Evolutionary conservation across 1,140 invertebrate species (phyloP), one percentile per base, ranked within the genome.

Genomic region (Drosophila melanica): DNA sequence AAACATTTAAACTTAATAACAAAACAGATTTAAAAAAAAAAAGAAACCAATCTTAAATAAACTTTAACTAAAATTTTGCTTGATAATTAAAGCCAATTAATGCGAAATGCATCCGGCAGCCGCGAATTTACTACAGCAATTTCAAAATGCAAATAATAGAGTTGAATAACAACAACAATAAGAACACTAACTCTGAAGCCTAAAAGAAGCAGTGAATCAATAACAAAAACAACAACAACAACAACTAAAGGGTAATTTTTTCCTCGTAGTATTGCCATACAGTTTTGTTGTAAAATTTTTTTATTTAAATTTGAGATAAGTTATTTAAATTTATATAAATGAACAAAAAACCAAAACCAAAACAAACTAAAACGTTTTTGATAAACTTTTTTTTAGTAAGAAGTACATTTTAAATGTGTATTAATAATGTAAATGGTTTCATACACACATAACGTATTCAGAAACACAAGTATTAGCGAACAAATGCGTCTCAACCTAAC

Each of bases 391-490:
- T 75, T 75, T 42, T 58, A 45, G 41, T 42, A 23, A 23, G 37
- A 55, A 57, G 37, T 57, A 68, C 62, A 48, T 63, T 57, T 69
- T 67, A 59, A 54, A 64, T 67, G 60, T 67, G 50, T 62, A 62
- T 70, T 63, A 70, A 70, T 75, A 64, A 75, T 70, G 66, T 57
- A 65, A 78, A 78, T 78, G 75, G 75, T 78, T 78, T 78, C 75
- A 78, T 48, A 60, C 48, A 71, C 45, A 62, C 67, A 48, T 10
- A 39, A 39, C 69, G 57, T 73, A 69, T 69, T 71, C 67, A 63
- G 47, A 37, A 69, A 53, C 47, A 67, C 55, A 14, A 59, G 45
- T 59, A 66, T 54, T 55, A 54, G 51, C 44, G 20, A 48, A 18
- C 39, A 68, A 41, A 50, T 51, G 33, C 44, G 42, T 45, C 16